phyloP scores from a whole-genome alignment of 2,113 vertebrate species.

The Nibea coibor region DNA sequence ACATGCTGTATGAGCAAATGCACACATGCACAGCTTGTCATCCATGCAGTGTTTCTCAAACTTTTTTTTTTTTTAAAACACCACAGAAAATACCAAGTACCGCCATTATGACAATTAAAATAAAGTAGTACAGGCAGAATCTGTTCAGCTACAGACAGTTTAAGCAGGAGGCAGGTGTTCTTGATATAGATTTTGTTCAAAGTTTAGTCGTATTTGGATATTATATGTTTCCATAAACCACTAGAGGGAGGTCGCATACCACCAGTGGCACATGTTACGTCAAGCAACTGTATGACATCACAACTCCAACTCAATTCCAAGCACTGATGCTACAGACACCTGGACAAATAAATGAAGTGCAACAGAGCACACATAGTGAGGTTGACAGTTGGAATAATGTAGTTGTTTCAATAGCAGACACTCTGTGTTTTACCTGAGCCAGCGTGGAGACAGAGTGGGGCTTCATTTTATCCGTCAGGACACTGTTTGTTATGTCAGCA shows the following conservation, averaged over 20 bases:
- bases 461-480: conserved; percentile 89
- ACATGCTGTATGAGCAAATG: neutral
- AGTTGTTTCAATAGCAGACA: neutral
- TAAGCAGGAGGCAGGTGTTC: too few species aligned
- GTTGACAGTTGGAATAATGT: neutral
- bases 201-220: too few species aligned
- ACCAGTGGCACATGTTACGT: too few species aligned
- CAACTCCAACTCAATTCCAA: neutral
- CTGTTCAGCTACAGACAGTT: too few species aligned
- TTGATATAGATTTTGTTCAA: too few species aligned
- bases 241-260: too few species aligned
- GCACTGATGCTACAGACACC: neutral
- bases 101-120: too few species aligned
- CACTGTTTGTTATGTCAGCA: conserved; percentile 91
- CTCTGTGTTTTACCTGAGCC: conserved; percentile 87
- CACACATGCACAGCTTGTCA: neutral
- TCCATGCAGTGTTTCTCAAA: neutral
- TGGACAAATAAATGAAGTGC: neutral
- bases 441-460: conserved; percentile 91
- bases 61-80: too few species aligned
- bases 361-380: neutral
- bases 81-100: too few species aligned
- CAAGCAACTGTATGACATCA: neutral
- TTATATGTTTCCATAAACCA: too few species aligned
- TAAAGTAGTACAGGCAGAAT: too few species aligned